Evolutionary conservation across 2,888 invertebrate genomes (phyloP).

Genomic region (Leptarthrus brevirostris): DNA sequence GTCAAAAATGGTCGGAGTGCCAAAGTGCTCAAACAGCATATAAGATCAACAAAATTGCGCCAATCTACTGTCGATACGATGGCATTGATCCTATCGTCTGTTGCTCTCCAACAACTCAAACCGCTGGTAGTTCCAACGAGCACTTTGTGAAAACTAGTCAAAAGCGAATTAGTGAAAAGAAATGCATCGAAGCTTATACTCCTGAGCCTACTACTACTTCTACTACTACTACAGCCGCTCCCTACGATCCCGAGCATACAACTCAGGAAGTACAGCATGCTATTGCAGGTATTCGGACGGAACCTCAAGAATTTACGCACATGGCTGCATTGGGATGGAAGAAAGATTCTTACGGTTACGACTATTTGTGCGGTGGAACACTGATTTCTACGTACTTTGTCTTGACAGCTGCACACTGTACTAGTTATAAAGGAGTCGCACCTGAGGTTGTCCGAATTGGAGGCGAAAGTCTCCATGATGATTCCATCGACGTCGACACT

Average conservation of each 20-base stretch:
- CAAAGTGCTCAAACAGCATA: too few relatives aligned
- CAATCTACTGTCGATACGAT: background rate
- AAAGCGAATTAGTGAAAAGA: background rate
- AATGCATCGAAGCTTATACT: background rate
- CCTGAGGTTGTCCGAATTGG: conserved; percentile 51
- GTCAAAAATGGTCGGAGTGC: too few relatives aligned
- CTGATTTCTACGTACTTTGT: conserved; percentile 50
- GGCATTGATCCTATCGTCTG: background rate
- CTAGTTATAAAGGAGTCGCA: background rate
- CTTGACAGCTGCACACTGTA: conserved; percentile 55
- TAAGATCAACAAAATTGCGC: too few relatives aligned
- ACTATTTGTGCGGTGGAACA: conserved; percentile 56
- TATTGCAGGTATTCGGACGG: conserved; percentile 59
- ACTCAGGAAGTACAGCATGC: too few relatives aligned
- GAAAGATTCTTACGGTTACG: background rate
- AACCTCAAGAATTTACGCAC: conserved; percentile 60
- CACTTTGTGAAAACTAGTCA: background rate
- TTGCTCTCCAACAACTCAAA: background rate
- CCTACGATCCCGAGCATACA: too few relatives aligned
- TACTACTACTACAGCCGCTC: too few relatives aligned
- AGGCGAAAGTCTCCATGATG: background rate
- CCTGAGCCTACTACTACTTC: conserved; percentile 52
- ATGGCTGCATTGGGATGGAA: conserved; percentile 47
- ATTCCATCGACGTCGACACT: background rate
- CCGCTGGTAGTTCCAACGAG: too few relatives aligned